These are phyloP conservation scores for Phalera bucephala DNA, from an alignment of 2,888 invertebrate species.

Conservation along the genomic window DNA sequence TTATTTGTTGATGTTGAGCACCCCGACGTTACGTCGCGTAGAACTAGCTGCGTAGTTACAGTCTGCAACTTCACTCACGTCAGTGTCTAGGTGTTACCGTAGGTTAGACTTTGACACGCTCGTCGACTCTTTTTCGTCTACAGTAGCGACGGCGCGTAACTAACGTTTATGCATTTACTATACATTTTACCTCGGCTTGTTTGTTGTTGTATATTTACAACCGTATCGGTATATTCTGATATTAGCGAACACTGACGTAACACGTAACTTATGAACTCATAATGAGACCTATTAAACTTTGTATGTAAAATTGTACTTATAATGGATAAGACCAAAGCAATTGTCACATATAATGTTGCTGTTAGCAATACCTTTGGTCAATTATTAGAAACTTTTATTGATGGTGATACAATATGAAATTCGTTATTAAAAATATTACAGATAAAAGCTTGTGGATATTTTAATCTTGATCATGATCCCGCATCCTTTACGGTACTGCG, in stretches of 20 bases:
- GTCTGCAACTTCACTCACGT: slow-evolving; percentile 55
- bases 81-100: slow-evolving; percentile 71
- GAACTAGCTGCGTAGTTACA: slow-evolving; percentile 66
- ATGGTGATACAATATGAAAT: slow-evolving; percentile 60
- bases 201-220: slow-evolving; percentile 56
- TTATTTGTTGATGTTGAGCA: slow-evolving; percentile 64
- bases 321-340: slow-evolving; percentile 73
- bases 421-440: slow-evolving; percentile 62
- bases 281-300: slow-evolving; percentile 45
- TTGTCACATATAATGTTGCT: slow-evolving; percentile 68
- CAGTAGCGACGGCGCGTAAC: slow-evolving; percentile 48
- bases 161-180: slow-evolving; percentile 61
- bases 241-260: slow-evolving; percentile 42
- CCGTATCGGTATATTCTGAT: slow-evolving; percentile 47
- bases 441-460: slow-evolving; percentile 52
- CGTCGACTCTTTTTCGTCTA: slow-evolving; percentile 50
- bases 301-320: slow-evolving; percentile 68
- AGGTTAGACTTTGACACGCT: slow-evolving; percentile 51
- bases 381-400: slow-evolving; percentile 77
- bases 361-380: slow-evolving; percentile 80
- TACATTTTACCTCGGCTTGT: slow-evolving; percentile 58
- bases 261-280: slow-evolving; percentile 46
- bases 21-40: slow-evolving; percentile 58
- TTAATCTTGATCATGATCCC: slow-evolving; percentile 44
- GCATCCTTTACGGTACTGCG: neutral